Evolutionary conservation across 2,797 vertebrate species (phyloP), one percentile per base, ranked within the genome.

Genomic region (Anabas testudineus): DNA sequence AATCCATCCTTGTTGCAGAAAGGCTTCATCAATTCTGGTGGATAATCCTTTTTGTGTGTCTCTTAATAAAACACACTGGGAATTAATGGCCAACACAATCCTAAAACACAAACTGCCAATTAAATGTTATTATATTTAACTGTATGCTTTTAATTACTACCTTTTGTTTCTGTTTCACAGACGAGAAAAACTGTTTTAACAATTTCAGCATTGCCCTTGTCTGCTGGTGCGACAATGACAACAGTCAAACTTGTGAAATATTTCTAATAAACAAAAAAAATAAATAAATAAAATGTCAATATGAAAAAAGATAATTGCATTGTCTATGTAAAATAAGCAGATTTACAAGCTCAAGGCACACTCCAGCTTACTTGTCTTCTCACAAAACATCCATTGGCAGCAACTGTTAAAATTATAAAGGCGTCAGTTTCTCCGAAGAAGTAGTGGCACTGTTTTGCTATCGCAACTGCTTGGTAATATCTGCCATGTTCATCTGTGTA

Each of bases 331-430:
- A 56, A 51, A 39, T 21, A 1, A 26, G 59, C 2, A 66, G 2
- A 24, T 0, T 28, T 0, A 46, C 16, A 18, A 8, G 14, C 10
- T 60, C 21, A 43, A 19, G 0, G 37, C 1, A 13, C 3, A 24
- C 4, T 37, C 30, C 0, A 45, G 4, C 84, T 80, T 54, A 90
- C 89, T 52, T 68, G 52, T 81, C 34, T 84, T 62, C 59, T 86
- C 34, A 91, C 76, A 53, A 89, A 91, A 77, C 91, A 91, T 19
- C 87, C 78, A 16, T 58, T 30, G n/a, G 67, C 65, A 9, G 79
- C 47, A 28, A 80, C 77, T 6, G 70, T 75, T 2, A 90, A 58
- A 56, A 82, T 16, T 7, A 81, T 0, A 1, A 82, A 80, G 43
- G 13, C 60, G 15, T 81, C 69, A 3, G 52, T 84, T 67, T 86